phyloP scores from a whole-genome alignment of 2,113 vertebrate genomes.

The Cyphomyrus discorhynchus region DNA sequence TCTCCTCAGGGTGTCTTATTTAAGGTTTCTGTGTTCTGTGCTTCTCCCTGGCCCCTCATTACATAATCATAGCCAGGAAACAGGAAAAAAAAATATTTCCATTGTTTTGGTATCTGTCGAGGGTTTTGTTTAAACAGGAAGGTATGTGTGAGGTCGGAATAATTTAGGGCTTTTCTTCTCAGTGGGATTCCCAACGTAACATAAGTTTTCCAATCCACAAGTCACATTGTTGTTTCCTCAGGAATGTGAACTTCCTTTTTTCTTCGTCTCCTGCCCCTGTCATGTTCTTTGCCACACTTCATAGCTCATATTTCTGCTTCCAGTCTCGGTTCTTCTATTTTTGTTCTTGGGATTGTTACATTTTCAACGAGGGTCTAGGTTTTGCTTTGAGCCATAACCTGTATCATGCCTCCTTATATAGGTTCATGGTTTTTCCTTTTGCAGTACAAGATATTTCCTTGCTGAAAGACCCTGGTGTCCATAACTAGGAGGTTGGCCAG shows the following conservation, averaged over 20 bases:
- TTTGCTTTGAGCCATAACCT: not conserved
- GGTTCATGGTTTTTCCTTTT: not conserved
- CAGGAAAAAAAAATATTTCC: not conserved
- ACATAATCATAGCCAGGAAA: not conserved
- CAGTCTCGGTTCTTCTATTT: not conserved
- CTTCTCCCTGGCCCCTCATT: not conserved
- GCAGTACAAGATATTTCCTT: not conserved
- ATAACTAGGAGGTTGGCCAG: not conserved
- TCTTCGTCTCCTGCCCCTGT: not conserved
- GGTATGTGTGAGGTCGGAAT: not conserved
- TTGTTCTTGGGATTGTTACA: not conserved
- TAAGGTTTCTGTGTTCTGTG: not conserved
- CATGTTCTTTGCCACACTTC: not conserved
- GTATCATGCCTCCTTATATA: not conserved
- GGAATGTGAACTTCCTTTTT: not conserved
- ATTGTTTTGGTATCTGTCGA: not conserved
- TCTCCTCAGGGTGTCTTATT: not conserved
- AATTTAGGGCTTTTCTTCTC: not conserved
- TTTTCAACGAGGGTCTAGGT: not conserved
- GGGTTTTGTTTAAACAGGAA: slow-evolving; percentile 2
- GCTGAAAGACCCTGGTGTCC: not conserved
- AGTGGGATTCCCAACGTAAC: not conserved
- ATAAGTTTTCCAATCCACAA: not conserved
- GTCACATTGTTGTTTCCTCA: not conserved
- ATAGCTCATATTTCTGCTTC: not conserved